phyloP scores from a whole-genome alignment of 1,140 invertebrate species.

The Ladona fulva region DNA sequence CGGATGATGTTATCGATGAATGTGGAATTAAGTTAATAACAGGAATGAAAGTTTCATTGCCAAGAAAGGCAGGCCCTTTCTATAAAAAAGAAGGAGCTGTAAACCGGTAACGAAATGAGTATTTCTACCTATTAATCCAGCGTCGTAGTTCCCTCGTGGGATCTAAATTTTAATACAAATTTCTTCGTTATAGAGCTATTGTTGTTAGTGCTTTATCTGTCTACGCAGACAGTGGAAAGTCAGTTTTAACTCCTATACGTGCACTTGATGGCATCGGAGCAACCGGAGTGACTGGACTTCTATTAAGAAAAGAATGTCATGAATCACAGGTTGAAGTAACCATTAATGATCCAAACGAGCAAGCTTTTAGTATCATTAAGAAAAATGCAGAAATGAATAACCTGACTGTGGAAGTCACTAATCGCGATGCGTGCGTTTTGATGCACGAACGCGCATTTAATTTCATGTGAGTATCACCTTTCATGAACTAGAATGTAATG shows the following conservation, averaged over 20 bases:
- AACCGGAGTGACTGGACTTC: background rate
- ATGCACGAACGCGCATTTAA: background rate
- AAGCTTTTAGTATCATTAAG: background rate
- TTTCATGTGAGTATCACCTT: background rate
- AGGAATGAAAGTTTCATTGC: background rate
- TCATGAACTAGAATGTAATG: no score
- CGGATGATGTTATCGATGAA: background rate
- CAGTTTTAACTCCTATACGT: background rate
- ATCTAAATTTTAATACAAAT: background rate
- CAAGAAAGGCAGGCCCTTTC: background rate
- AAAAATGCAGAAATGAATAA: background rate
- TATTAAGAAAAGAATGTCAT: background rate
- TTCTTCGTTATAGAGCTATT: background rate
- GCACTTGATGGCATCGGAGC: background rate
- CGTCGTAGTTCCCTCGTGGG: no score
- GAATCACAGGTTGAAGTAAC: background rate
- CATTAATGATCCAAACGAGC: background rate
- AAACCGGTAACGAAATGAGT: background rate
- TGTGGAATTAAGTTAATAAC: background rate
- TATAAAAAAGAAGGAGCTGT: background rate
- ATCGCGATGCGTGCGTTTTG: background rate
- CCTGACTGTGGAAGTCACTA: background rate
- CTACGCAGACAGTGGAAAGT: slow-evolving; percentile 17
- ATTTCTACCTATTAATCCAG: no score
- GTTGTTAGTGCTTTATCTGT: slow-evolving; percentile 4